Percentiles rank a stretch among this genome's conserved stretches.
These are phyloP conservation scores for Chelonoidis abingdonii DNA, from an alignment of 2,113 vertebrate genomes.

Conservation along the genomic window DNA sequence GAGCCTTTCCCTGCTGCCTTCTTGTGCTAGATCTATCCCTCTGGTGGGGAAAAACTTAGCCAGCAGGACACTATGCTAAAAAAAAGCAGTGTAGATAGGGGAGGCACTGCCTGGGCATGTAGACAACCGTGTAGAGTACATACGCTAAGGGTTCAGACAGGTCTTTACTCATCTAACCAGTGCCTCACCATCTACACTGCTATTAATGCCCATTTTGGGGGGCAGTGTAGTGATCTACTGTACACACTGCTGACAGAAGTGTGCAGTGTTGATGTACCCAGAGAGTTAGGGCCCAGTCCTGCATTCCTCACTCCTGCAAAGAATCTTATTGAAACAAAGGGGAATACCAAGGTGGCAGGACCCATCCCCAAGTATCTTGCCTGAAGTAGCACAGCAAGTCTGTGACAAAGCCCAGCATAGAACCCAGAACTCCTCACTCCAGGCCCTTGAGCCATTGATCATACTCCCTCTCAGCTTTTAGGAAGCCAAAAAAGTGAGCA, in stretches of 20 bases:
- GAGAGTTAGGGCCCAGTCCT: neutral
- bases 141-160: neutral
- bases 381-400: neutral
- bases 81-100: neutral
- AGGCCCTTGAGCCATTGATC: neutral
- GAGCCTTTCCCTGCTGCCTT: neutral
- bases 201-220: neutral
- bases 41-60: neutral
- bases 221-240: neutral
- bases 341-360: neutral
- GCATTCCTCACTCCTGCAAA: rapidly evolving
- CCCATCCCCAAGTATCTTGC: rapidly evolving
- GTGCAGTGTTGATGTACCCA: neutral
- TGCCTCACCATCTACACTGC: neutral
- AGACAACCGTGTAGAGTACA: neutral
- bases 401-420: neutral
- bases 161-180: neutral
- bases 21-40: neutral
- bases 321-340: neutral
- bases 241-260: too few species aligned
- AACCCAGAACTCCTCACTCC: neutral
- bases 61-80: neutral
- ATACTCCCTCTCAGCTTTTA: neutral
- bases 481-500: neutral
- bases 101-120: neutral